Evolutionary conservation across 2,888 invertebrate genomes (phyloP).

Genomic region (Escarpia spicata): DNA sequence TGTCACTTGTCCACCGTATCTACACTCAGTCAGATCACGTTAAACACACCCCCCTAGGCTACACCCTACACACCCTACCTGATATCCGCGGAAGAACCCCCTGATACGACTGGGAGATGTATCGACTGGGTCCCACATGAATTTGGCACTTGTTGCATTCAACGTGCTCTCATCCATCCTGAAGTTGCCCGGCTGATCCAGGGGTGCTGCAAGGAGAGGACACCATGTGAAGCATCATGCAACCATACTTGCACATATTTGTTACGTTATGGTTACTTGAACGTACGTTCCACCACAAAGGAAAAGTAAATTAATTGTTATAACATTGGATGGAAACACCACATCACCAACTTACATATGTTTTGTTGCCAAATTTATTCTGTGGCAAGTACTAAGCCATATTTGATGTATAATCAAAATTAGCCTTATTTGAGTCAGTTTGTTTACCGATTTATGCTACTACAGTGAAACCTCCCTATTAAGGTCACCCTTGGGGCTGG

Average conservation of each 20-base stretch:
- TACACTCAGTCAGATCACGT: background rate
- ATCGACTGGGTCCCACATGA: conserved; percentile 89
- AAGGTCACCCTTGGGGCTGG: too few species aligned
- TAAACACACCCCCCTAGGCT: background rate
- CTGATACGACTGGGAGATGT: conserved; percentile 68
- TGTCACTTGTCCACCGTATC: background rate
- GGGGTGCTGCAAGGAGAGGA: conserved; percentile 42
- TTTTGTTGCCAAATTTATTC: background rate
- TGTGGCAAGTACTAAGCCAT: background rate
- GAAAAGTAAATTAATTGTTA: background rate
- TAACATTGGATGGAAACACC: background rate
- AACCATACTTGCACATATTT: background rate
- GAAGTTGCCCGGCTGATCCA: conserved; percentile 51
- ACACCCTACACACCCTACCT: conserved; percentile 68
- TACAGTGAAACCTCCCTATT: too few species aligned
- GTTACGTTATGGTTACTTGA: background rate
- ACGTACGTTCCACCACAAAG: background rate
- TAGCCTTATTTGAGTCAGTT: too few species aligned
- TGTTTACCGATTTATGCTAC: too few species aligned
- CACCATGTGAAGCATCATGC: background rate
- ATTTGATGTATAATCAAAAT: too few species aligned
- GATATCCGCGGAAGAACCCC: conserved; percentile 95
- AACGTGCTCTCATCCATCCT: conserved; percentile 71
- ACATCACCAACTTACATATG: background rate
- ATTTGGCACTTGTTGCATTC: conserved; percentile 82